Evolutionary conservation across 2,113 vertebrate species (phyloP), one percentile per base, ranked within the genome.

Genomic region (Falco punctatus): DNA sequence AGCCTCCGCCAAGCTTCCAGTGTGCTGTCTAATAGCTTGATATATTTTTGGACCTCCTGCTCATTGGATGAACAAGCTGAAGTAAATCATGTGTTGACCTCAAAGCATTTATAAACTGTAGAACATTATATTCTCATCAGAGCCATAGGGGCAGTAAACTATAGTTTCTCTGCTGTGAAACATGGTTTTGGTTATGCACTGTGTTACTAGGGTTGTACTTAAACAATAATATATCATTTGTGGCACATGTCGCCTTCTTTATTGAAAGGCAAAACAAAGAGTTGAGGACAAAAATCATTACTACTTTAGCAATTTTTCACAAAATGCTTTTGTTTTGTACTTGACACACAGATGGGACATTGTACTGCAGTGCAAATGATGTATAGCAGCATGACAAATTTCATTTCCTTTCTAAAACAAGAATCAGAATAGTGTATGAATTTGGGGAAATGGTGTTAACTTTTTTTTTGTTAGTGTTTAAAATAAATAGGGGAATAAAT

Each of bases 191-290:
- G 98, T 99, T 99, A 99, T 99, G 98, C 98, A 98, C 98, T 97
- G 97, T 97, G 98, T 98, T 98, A 98, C 98, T 91, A 96, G 97
- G 97, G 96, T 98, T 97, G 97, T 97, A 98, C 98, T 98, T 98
- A 98, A 98, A 98, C 98, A 98, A 98, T 98, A 98, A 99, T 99
- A 99, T 97, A 99, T 99, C 99, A 99, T 98, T 95, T 97, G 96
- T 98, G 97, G 97, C 98, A 98, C 98, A 98, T 99, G 99, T 99
- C 98, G 98, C 98, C 99, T 97, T 98, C 98, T 99, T 99, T 99
- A 99, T 99, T 99, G 99, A 99, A 99, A 99, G 99, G 98, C 98
- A 99, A 99, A 99, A 99, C 99, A 99, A 99, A 99, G 99, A 99
- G 98, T 99, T 99, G 98, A 99, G 99, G 98, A 98, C 98, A 99